Evolutionary conservation across 2,113 vertebrate species (phyloP).

Genomic region (Thunnus maccoyii): DNA sequence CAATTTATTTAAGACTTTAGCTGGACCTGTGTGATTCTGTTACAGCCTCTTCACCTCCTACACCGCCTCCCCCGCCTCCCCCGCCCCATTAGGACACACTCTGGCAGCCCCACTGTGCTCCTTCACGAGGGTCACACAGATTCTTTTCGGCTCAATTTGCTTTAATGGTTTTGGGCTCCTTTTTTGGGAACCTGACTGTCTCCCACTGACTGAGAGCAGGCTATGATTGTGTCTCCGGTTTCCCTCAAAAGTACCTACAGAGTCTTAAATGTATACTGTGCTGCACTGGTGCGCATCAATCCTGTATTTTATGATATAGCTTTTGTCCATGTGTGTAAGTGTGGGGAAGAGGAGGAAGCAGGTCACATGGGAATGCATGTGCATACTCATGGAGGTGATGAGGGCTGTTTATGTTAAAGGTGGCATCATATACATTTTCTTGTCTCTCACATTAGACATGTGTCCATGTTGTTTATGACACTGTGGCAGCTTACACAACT

Average conservation of each 20-base stretch:
- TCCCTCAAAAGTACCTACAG: constrained; percentile 23
- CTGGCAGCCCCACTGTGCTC: constrained; percentile 22
- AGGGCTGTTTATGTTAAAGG: constrained; percentile 63
- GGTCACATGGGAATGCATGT: constrained; percentile 19
- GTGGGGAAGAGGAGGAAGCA: neutral
- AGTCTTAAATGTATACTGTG: constrained; percentile 38
- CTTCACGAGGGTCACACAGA: neutral
- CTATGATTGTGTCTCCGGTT: constrained; percentile 30
- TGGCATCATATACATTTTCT: constrained; percentile 54
- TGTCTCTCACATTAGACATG: constrained; percentile 28
- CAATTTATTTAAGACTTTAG: constrained; percentile 67
- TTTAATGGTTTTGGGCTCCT: constrained; percentile 55
- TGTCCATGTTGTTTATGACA: constrained; percentile 64
- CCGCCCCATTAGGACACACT: neutral
- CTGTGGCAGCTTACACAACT: constrained; percentile 65
- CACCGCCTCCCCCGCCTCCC: neutral
- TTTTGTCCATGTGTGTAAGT: constrained; percentile 5
- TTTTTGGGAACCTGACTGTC: constrained; percentile 63
- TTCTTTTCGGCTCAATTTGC: constrained; percentile 47
- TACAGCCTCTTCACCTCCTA: constrained; percentile 23
- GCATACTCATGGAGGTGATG: constrained; percentile 4
- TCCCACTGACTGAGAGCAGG: constrained; percentile 16
- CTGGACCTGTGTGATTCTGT: constrained; percentile 36
- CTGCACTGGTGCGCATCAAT: constrained; percentile 44
- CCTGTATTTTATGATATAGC: constrained; percentile 35